A percentile compares a stretch with the other conserved stretches of the same genome.
Conservation (phyloP, 2,888 invertebrate genomes). For the Lasiommata megera region DNA sequence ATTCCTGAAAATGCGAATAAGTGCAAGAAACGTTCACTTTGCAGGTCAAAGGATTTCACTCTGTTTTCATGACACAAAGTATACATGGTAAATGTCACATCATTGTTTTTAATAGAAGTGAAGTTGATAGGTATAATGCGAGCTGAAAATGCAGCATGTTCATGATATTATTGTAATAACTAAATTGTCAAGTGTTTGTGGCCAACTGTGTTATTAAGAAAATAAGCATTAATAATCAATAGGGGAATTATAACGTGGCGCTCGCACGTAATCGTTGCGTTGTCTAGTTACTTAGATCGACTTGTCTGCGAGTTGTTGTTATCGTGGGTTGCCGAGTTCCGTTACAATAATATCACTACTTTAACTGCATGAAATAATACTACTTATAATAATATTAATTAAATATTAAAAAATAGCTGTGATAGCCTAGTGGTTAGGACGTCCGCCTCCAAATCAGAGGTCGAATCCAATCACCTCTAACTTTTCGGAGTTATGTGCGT, state of each 20-base stretch:
- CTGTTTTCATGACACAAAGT: not conserved
- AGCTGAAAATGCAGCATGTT: not conserved
- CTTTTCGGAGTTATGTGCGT: too few species aligned
- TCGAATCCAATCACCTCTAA: too few species aligned
- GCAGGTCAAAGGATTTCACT: too few species aligned
- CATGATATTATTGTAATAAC: constrained; percentile 6
- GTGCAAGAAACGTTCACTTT: too few species aligned
- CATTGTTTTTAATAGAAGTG: constrained; percentile 3
- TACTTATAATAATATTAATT: too few species aligned
- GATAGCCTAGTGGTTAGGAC: too few species aligned
- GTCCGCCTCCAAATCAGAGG: too few species aligned
- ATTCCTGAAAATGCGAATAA: too few species aligned
- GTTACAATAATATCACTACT: not conserved
- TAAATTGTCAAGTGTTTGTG: constrained; percentile 4
- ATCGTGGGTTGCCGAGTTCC: not conserved
- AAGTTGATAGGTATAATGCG: constrained; percentile 4
- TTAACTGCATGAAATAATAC: too few species aligned
- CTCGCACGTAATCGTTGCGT: not conserved
- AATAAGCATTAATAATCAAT: constrained; percentile 13
- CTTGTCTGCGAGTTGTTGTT: not conserved
- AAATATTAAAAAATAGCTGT: too few species aligned
- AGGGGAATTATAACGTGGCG: not conserved
- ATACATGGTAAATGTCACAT: not conserved
- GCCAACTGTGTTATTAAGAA: constrained; percentile 5
- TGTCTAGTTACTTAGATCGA: not conserved